Conservation (phyloP, 1,140 invertebrate genomes). For the Tenebrio molitor region DNA sequence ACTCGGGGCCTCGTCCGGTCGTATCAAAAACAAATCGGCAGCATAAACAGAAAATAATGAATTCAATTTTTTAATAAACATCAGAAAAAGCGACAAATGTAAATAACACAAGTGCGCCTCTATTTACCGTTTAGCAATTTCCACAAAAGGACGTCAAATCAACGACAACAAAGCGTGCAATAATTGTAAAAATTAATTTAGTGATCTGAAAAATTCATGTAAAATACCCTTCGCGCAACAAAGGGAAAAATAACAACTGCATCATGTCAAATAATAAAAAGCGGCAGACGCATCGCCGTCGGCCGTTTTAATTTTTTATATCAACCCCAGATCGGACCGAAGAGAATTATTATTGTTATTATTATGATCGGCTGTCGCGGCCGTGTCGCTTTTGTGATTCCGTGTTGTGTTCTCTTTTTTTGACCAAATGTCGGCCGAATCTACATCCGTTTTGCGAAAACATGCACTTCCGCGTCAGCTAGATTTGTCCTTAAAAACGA, state of each 20-base stretch:
- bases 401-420: background rate
- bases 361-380: too few species aligned
- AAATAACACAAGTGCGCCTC: conserved; percentile 4
- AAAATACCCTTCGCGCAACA: conserved; percentile 29
- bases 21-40: conserved; percentile 13
- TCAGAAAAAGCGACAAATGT: conserved; percentile 9
- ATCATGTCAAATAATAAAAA: conserved; percentile 35
- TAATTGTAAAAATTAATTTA: conserved; percentile 40
- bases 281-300: conserved; percentile 12
- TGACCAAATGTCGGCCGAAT: conserved; percentile 25
- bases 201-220: conserved; percentile 40
- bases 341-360: conserved; percentile 20
- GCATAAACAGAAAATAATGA: conserved; percentile 2
- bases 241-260: conserved; percentile 40
- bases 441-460: conserved; percentile 22
- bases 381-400: too few species aligned
- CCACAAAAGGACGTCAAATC: conserved; percentile 31
- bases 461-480: conserved; percentile 14
- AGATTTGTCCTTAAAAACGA: conserved; percentile 32
- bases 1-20: background rate
- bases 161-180: conserved; percentile 27
- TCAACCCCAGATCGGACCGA: conserved; percentile 8
- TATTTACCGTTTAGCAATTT: conserved; percentile 14
- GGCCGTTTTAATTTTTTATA: conserved; percentile 27
- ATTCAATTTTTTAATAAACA: conserved; percentile 25